phyloP scores from a whole-genome alignment of 2,888 invertebrate genomes.

The Venusia cambrica region DNA sequence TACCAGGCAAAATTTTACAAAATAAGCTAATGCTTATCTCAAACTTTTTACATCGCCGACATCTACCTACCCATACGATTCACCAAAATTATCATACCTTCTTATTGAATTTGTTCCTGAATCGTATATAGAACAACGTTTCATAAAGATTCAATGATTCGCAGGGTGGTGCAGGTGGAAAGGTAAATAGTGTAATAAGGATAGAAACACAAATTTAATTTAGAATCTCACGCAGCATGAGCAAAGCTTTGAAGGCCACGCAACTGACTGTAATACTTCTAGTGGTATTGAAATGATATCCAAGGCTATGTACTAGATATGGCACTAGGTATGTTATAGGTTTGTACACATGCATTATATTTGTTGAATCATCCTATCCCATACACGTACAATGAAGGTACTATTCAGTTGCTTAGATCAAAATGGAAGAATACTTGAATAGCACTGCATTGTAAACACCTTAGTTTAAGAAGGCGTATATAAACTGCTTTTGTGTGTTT shows the following conservation, averaged over 20 bases:
- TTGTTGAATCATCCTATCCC: slow-evolving; percentile 10
- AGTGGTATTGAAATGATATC: slow-evolving; percentile 13
- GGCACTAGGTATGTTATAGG: slow-evolving; percentile 19
- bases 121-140: slow-evolving; percentile 11
- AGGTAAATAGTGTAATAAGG: slow-evolving; percentile 63
- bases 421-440: slow-evolving; percentile 2
- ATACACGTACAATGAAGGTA: slow-evolving; percentile 11
- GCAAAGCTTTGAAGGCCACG: slow-evolving; percentile 51
- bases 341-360: slow-evolving; percentile 19
- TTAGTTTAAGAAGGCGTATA: slow-evolving; percentile 13
- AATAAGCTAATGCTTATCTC: too few relatives aligned
- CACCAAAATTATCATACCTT: slow-evolving; percentile 4
- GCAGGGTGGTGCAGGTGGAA: slow-evolving; percentile 75
- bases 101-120: slow-evolving; percentile 5
- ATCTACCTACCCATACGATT: slow-evolving; percentile 7
- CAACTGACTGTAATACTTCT: slow-evolving; percentile 40
- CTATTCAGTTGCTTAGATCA: slow-evolving; percentile 5
- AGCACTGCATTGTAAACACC: slow-evolving; percentile 12
- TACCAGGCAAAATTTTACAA: too few relatives aligned
- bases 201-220: slow-evolving; percentile 43
- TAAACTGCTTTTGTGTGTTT: slow-evolving; percentile 20
- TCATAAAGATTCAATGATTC: slow-evolving; percentile 54
- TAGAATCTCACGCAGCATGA: slow-evolving; percentile 55
- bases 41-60: too few relatives aligned
- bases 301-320: slow-evolving; percentile 17